Conservation (phyloP, 2,888 invertebrate genomes). For the Hartigia nigra region DNA sequence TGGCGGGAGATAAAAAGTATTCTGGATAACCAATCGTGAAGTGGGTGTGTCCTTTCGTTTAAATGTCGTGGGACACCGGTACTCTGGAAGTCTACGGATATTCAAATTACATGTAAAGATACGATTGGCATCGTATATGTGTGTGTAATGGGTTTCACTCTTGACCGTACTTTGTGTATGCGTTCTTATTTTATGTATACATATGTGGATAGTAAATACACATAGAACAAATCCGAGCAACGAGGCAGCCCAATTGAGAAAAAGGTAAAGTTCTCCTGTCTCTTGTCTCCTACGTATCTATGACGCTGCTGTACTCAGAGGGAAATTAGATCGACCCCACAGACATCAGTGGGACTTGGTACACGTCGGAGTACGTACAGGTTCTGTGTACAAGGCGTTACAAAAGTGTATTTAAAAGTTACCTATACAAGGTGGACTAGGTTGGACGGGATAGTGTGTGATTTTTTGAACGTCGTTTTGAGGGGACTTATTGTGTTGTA, state of each 20-base stretch:
- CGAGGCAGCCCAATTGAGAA: not conserved
- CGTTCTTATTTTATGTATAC: not conserved
- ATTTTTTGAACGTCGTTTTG: not conserved
- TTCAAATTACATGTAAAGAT: not conserved
- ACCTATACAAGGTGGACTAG: not conserved
- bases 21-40: not conserved
- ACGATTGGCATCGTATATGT: not conserved
- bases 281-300: not conserved
- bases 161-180: not conserved
- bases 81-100: not conserved
- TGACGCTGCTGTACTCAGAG: not conserved
- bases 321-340: conserved; percentile 24
- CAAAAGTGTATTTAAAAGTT: not conserved
- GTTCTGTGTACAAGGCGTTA: not conserved
- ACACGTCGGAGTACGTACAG: conserved; percentile 26
- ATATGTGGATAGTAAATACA: not conserved
- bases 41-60: not conserved
- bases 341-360: conserved; percentile 26
- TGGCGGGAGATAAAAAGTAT: not conserved
- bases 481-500: not conserved
- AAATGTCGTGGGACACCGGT: not conserved
- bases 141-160: not conserved
- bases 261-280: not conserved
- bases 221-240: not conserved
- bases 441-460: not conserved